These are phyloP conservation scores for Sialis lutaria DNA, from an alignment of 2,888 invertebrate genomes.

Conservation along the genomic window DNA sequence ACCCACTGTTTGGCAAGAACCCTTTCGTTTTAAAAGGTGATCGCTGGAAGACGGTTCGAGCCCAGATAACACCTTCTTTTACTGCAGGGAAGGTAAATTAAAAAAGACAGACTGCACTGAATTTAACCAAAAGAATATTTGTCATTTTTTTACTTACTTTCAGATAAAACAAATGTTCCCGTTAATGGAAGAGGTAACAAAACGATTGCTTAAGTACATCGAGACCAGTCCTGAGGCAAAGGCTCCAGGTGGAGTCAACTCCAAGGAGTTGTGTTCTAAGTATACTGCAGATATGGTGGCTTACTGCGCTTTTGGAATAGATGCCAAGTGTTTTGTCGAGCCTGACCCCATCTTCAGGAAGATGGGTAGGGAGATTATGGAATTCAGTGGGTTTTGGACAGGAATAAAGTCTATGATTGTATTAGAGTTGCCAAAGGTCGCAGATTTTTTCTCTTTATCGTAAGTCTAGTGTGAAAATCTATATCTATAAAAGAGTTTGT, in stretches of 20 bases:
- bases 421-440: constrained; percentile 3
- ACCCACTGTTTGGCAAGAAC: constrained; percentile 23
- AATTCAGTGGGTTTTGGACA: constrained; percentile 11
- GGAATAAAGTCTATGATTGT: constrained; percentile 3
- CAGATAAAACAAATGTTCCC: constrained; percentile 30
- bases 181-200: constrained; percentile 25
- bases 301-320: constrained; percentile 27
- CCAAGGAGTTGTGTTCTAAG: constrained; percentile 22
- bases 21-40: constrained; percentile 24
- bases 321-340: constrained; percentile 22
- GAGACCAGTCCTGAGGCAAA: constrained; percentile 15
- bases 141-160: constrained; percentile 1
- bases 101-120: no score
- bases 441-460: constrained; percentile 3
- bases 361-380: constrained; percentile 17
- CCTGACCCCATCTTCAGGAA: constrained; percentile 15
- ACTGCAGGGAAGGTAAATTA: constrained; percentile 21
- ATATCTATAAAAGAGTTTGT: no score
- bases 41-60: constrained; percentile 26
- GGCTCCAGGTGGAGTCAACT: constrained; percentile 21
- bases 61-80: constrained; percentile 26
- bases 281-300: constrained; percentile 27
- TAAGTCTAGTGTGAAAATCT: not conserved
- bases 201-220: constrained; percentile 24
- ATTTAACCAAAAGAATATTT: no score